Evolutionary conservation across 2,888 invertebrate genomes (phyloP), one percentile per base, ranked within the genome.

Genomic region (Agrotis exclamationis): DNA sequence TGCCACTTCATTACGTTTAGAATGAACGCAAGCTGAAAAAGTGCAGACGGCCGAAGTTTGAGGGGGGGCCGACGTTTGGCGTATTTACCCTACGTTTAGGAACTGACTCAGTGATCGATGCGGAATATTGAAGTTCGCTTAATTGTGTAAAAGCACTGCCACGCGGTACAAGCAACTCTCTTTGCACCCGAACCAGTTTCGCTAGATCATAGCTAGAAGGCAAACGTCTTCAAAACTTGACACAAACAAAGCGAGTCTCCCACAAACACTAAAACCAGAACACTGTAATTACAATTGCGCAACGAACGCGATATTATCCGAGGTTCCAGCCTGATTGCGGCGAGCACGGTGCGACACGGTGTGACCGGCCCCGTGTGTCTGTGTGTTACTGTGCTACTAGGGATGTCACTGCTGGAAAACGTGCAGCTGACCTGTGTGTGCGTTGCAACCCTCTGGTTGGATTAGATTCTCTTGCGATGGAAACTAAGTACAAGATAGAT

Each of bases 301-400:
- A 82, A 79, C 62, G 51, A 57, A 78, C 65, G 7, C 47, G 57
- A 48, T 66, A 63, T 76, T 62, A 83, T 64, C 64, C 58, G 57
- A 44, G 71, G 85, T 83, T 84, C 86, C 82, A 85, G 62, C 82
- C 84, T 85, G 82, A 74, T 84, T 85, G 58, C 69, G 60, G 39
- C 54, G 64, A 16, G 66, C 78, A 80, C 78, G 9, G 62, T 18
- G 67, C 64, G 73, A 73, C 73, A 79, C 80, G 65, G 72, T 76
- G 73, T 70, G 66, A 60, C 66, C 53, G 20, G 11, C n/a, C 16
- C 16, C 50, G 13, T 77, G 62, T 63, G 62, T 82, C 22, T 83
- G 54, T 83, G 51, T 79, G 83, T 79, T 64, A 82, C 51, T 65
- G 57, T 67, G 74, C 47, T 65, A 68, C 28, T 68, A 68, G 60